Evolutionary conservation across 2,113 vertebrate genomes (phyloP).

Genomic region (Forbesichthys agassizii): DNA sequence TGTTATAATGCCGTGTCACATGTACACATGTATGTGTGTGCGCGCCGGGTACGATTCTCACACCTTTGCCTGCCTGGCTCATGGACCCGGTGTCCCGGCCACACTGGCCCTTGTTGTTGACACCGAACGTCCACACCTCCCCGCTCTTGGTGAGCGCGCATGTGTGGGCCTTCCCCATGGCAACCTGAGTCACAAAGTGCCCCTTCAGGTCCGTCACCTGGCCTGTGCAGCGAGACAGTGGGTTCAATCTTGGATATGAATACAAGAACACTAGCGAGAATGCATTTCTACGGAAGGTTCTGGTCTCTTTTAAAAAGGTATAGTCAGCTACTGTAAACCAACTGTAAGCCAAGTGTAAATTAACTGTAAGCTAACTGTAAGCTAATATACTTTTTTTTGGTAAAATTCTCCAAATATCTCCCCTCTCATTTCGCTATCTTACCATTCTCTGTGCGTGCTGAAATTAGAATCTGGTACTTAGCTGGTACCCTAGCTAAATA

Average conservation of each 20-base stretch:
- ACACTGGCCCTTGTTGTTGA: slow-evolving; percentile 99
- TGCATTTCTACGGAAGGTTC: no score
- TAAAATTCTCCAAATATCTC: no score
- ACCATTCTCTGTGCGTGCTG: no score
- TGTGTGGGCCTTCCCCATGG: slow-evolving; percentile 98
- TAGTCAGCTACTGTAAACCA: no score
- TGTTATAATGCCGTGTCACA: neutral
- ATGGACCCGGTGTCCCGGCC: slow-evolving; percentile 95
- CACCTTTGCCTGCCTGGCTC: slow-evolving; percentile 96
- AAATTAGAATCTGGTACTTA: no score
- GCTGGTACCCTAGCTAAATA: no score
- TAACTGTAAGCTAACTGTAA: no score
- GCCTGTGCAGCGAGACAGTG: slow-evolving; percentile 71
- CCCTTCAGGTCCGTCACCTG: slow-evolving; percentile 97
- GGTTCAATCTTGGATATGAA: neutral
- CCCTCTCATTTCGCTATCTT: no score
- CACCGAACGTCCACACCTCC: slow-evolving; percentile 98
- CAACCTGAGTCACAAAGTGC: slow-evolving; percentile 95
- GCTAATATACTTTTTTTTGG: no score
- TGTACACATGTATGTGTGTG: neutral
- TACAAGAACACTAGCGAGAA: neutral
- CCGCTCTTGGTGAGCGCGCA: slow-evolving; percentile 96
- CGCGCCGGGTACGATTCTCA: slow-evolving; percentile 1
- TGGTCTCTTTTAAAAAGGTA: no score
- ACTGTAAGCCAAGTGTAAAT: no score